Evolutionary conservation across 2,888 invertebrate genomes (phyloP).

Genomic region (Synanthedon formicaeformis): DNA sequence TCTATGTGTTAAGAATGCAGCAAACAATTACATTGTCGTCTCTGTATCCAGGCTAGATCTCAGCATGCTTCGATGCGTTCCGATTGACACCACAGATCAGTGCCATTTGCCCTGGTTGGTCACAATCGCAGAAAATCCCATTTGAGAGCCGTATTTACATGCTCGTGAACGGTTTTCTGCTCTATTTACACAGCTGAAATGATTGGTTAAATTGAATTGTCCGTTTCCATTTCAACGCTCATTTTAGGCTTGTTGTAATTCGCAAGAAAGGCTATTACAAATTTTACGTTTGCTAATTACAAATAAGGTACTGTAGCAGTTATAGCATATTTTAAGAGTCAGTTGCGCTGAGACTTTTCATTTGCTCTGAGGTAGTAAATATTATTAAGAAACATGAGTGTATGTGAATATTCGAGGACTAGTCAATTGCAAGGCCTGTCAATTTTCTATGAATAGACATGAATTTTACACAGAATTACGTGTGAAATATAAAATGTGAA

Average conservation of each 20-base stretch:
- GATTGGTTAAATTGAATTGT: constrained; percentile 54
- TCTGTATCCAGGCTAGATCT: constrained; percentile 33
- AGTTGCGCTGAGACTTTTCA: too few species aligned
- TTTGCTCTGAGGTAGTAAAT: too few species aligned
- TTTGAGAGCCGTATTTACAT: constrained; percentile 33
- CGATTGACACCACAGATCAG: constrained; percentile 17
- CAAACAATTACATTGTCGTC: constrained; percentile 32
- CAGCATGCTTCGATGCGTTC: constrained; percentile 39
- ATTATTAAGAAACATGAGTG: too few species aligned
- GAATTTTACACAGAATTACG: too few species aligned
- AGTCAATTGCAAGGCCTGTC: too few species aligned
- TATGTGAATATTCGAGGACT: too few species aligned
- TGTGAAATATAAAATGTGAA: too few species aligned
- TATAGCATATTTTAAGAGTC: too few species aligned
- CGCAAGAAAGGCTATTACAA: constrained; percentile 24
- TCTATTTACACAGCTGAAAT: constrained; percentile 54
- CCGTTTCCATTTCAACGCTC: constrained; percentile 38
- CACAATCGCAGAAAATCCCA: constrained; percentile 52
- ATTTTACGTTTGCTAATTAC: constrained; percentile 32
- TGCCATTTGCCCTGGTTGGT: constrained; percentile 28
- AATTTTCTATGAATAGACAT: too few species aligned
- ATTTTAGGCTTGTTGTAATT: constrained; percentile 24
- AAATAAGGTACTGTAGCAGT: constrained; percentile 2
- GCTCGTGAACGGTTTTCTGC: constrained; percentile 47
- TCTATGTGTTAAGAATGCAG: constrained; percentile 30